Conservation (phyloP, 1,140 invertebrate genomes). For the Holotrichia oblita region DNA sequence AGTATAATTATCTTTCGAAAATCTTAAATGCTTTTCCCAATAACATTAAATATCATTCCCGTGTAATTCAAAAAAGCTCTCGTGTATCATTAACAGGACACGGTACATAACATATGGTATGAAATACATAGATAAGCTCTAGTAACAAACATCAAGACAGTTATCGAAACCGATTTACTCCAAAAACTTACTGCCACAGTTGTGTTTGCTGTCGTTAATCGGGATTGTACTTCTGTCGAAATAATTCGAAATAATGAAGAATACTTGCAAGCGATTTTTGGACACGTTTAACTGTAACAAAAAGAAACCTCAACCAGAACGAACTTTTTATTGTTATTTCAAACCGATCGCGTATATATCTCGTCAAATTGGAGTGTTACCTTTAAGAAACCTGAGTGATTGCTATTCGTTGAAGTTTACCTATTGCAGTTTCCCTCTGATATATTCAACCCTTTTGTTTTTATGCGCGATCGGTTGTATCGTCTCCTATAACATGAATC, state of each 20-base stretch:
- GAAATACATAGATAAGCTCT: not conserved
- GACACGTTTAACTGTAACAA: not conserved
- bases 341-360: constrained; percentile 5
- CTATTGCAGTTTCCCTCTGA: not conserved
- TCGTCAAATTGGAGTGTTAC: not conserved
- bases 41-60: constrained; percentile 22
- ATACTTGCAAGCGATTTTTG: not conserved
- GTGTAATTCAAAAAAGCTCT: constrained; percentile 31
- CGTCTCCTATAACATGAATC: not conserved
- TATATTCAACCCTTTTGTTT: not conserved
- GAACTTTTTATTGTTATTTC: constrained; percentile 30
- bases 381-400: constrained; percentile 24
- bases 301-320: not conserved
- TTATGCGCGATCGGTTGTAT: not conserved
- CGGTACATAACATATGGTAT: not conserved
- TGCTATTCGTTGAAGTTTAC: not conserved
- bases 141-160: not conserved
- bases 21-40: not conserved
- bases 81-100: constrained; percentile 22
- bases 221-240: not conserved
- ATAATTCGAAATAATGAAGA: not conserved
- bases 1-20: no score
- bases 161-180: not conserved
- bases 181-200: not conserved
- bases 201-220: not conserved